Percentiles rank a stretch among this genome's conserved stretches.
These are phyloP conservation scores for Dryoscopus gambensis DNA, from an alignment of 2,113 vertebrate genomes.

Conservation along the genomic window DNA sequence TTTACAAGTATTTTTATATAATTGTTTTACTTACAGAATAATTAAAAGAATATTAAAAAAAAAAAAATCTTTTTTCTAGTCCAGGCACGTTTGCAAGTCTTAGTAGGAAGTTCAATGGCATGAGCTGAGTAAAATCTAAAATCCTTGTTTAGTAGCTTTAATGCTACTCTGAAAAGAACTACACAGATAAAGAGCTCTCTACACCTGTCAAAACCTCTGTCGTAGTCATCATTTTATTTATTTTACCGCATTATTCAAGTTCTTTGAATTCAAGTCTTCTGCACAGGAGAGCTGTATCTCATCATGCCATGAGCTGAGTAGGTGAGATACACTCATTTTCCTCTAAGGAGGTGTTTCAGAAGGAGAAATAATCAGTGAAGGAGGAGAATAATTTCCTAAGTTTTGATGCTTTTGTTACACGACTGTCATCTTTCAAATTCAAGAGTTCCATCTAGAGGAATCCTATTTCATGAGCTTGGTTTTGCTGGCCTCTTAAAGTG, in stretches of 20 bases:
- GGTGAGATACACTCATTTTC: conserved; percentile 1
- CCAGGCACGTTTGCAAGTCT: neutral
- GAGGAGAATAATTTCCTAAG: conserved; percentile 26
- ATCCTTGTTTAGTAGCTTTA: neutral
- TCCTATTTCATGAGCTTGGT: neutral
- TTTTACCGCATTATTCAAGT: neutral
- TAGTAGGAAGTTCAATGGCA: neutral
- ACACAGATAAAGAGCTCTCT: neutral
- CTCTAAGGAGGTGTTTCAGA: neutral
- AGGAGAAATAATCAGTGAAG: neutral
- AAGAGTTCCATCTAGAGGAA: conserved; percentile 56
- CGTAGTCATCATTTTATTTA: neutral
- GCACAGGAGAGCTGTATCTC: neutral
- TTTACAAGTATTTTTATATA: neutral
- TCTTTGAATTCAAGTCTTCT: conserved; percentile 24
- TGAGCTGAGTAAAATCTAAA: neutral
- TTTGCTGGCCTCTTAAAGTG: neutral
- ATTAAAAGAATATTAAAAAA: neutral
- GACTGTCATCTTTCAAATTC: conserved; percentile 37
- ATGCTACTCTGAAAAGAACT: neutral
- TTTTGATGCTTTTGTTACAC: neutral
- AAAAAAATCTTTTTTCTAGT: neutral
- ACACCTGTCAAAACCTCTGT: neutral
- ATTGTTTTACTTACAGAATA: neutral
- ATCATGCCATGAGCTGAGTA: neutral